Evolutionary conservation across 2,888 invertebrate species (phyloP).

Genomic region (Pristionchus japonicus): DNA sequence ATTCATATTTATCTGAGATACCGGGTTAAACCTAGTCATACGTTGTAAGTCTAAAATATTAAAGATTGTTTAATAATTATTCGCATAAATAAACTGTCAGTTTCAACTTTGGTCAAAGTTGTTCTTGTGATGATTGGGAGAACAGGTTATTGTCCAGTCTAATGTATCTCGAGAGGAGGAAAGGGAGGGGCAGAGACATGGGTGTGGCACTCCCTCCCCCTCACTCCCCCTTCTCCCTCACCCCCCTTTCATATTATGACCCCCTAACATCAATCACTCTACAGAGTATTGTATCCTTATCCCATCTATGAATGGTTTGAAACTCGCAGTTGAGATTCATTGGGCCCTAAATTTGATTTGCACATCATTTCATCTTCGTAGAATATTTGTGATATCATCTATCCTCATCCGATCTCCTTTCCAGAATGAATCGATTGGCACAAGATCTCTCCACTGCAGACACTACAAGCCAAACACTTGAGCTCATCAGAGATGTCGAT

Average conservation of each 20-base stretch:
- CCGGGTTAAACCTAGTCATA: neutral
- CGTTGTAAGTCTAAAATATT: neutral
- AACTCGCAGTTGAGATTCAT: neutral
- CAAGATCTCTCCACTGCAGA: neutral
- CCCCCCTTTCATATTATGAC: neutral
- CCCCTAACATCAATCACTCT: neutral
- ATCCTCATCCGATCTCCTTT: neutral
- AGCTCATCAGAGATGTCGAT: neutral
- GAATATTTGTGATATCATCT: neutral
- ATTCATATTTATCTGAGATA: neutral
- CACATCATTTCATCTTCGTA: no score
- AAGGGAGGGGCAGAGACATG: neutral
- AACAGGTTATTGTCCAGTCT: constrained; percentile 42
- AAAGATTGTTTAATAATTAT: neutral
- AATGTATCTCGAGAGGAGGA: constrained; percentile 9
- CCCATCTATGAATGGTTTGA: neutral
- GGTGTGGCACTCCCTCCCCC: constrained; percentile 15
- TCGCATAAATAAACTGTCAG: neutral
- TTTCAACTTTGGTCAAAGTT: neutral
- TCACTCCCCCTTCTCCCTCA: neutral
- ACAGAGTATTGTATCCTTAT: neutral
- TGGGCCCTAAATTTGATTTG: no score
- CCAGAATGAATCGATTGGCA: neutral
- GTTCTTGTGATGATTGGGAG: neutral
- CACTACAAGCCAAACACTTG: neutral